These are phyloP conservation scores for Rhinolophus sinicus DNA, from an alignment of 2,113 vertebrate genomes.

Conservation along the genomic window DNA sequence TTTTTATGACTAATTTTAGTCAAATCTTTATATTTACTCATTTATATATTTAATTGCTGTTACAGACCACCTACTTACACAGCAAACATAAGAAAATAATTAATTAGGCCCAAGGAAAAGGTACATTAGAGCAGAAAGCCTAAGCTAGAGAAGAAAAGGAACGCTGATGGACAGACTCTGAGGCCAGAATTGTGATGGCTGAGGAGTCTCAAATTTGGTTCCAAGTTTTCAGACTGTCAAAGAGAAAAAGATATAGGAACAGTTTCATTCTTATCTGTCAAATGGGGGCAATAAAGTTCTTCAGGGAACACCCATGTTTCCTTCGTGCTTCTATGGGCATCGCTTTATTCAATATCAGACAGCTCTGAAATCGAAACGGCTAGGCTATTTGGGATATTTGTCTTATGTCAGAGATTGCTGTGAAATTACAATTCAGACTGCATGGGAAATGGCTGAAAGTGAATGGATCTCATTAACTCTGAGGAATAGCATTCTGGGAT, in stretches of 20 bases:
- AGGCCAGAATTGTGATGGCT: background rate
- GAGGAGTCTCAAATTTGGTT: background rate
- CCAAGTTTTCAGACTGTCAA: background rate
- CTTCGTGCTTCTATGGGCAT: background rate
- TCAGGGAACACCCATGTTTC: background rate
- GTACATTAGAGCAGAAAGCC: background rate
- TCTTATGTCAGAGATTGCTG: background rate
- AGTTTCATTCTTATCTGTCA: background rate
- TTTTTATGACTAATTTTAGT: background rate
- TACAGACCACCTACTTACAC: background rate
- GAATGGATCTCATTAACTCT: background rate
- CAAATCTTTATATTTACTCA: background rate
- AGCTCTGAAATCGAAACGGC: background rate
- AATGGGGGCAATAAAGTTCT: background rate
- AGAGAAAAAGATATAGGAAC: background rate
- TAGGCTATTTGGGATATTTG: background rate
- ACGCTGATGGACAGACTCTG: background rate
- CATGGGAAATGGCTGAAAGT: background rate
- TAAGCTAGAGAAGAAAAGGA: background rate
- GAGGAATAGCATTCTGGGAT: background rate
- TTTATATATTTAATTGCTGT: background rate
- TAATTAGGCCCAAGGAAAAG: slow-evolving; percentile 14
- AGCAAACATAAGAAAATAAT: slow-evolving; percentile 34
- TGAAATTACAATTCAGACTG: background rate
- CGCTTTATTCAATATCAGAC: background rate